Evolutionary conservation across 2,113 vertebrate genomes (phyloP).

Genomic region (Cisticola juncidis): DNA sequence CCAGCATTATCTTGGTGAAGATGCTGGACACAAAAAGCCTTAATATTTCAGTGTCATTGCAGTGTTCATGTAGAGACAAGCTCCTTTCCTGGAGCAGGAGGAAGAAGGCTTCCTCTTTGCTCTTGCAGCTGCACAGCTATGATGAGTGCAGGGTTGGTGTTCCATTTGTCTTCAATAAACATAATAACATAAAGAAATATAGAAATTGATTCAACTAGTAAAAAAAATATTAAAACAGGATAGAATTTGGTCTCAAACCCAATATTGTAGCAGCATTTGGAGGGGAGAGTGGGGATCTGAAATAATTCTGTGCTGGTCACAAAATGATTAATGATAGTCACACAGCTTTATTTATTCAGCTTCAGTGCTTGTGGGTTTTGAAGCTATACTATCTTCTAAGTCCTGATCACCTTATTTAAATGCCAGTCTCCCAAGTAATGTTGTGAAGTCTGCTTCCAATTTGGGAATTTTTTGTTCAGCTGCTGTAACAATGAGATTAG

Average conservation of each 20-base stretch:
- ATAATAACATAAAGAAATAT: not conserved
- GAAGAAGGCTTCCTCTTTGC: not conserved
- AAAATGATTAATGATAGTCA: not conserved
- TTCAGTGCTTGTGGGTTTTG: not conserved
- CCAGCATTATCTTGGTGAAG: not conserved
- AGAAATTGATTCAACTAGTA: not conserved
- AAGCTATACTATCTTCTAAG: not conserved
- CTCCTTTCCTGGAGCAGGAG: not conserved
- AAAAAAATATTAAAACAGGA: not conserved
- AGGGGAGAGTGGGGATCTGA: not conserved
- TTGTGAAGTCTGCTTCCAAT: not conserved
- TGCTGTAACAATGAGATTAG: not conserved
- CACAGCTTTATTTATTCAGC: not conserved
- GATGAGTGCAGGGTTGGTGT: fast-evolving
- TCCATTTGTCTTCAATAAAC: not conserved
- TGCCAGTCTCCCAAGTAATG: not conserved
- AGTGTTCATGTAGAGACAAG: not conserved
- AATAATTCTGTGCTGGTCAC: not conserved
- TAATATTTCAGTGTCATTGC: not conserved
- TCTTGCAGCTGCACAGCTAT: not conserved
- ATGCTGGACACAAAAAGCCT: not conserved
- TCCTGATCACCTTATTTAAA: not conserved
- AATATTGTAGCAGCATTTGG: not conserved
- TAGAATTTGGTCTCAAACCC: not conserved
- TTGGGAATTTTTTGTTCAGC: fast-evolving